phyloP scores from a whole-genome alignment of 53 echinoderm and acorn worm genomes.

The Paracentrotus lividus region DNA sequence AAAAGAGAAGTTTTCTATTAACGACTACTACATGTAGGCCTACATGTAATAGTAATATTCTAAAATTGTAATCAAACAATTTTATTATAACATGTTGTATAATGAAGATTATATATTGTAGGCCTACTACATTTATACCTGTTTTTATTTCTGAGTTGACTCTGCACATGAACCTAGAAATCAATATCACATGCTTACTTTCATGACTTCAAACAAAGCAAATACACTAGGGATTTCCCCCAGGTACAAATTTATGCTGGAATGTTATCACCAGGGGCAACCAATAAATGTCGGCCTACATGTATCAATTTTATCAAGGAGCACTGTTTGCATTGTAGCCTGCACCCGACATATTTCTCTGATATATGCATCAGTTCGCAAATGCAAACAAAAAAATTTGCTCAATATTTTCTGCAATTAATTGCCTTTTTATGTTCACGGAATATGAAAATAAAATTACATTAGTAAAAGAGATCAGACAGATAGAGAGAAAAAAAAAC shows the following conservation, averaged over 20 bases:
- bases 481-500: background rate
- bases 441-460: too few species aligned
- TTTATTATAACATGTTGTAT: too few species aligned
- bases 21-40: too few species aligned
- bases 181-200: background rate
- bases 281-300: background rate
- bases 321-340: background rate
- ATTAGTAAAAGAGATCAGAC: background rate
- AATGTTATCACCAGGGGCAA: conserved; percentile 17
- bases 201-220: background rate
- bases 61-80: too few species aligned
- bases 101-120: too few species aligned
- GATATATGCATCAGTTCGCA: too few species aligned
- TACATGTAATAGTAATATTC: too few species aligned
- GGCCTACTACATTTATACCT: too few species aligned
- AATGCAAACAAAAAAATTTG: background rate
- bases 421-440: too few species aligned
- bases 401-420: too few species aligned
- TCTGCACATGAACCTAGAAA: background rate
- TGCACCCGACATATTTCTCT: background rate
- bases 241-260: conserved; percentile 8
- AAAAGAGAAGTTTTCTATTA: too few species aligned
- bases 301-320: too few species aligned
- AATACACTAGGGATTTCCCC: conserved; percentile 22
- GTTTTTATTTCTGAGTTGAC: background rate